A percentile compares a stretch with the other conserved stretches of the same genome.
Conservation (phyloP, 2,113 vertebrate species). For the Falcunculus frontatus region DNA sequence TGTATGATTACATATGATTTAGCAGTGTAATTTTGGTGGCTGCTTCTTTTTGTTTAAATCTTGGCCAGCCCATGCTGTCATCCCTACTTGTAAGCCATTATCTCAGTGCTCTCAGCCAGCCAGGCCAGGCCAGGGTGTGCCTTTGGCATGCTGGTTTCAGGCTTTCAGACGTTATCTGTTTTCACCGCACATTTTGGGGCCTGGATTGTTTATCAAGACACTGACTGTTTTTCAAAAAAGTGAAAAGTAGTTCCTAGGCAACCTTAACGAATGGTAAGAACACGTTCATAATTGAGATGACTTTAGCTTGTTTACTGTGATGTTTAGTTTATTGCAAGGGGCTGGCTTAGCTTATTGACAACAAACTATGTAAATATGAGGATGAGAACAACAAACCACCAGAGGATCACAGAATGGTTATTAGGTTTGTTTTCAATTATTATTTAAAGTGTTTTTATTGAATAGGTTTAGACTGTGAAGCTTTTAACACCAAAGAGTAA, state of each 20-base stretch:
- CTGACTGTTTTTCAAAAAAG: neutral
- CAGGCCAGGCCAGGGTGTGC: neutral
- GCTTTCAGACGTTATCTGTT: neutral
- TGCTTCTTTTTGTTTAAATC: neutral
- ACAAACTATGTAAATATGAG: neutral
- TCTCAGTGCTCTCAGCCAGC: neutral
- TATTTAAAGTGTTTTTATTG: neutral
- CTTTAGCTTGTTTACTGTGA: constrained; percentile 11
- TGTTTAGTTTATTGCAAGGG: constrained; percentile 2
- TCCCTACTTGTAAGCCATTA: neutral
- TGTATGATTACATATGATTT: neutral
- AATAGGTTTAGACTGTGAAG: neutral
- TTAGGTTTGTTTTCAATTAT: neutral
- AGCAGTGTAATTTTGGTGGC: neutral
- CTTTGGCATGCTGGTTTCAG: neutral
- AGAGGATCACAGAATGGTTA: neutral
- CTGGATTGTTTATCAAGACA: neutral
- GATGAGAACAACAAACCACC: neutral
- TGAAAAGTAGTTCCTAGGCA: constrained; percentile 3
- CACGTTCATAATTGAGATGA: neutral
- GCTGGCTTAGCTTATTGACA: neutral
- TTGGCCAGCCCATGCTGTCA: neutral
- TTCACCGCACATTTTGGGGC: neutral
- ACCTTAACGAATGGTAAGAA: constrained; percentile 4
- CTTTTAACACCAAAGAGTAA: neutral